These are phyloP conservation scores for Drosophila buzzatii DNA, from an alignment of 2,888 invertebrate species.

Conservation along the genomic window DNA sequence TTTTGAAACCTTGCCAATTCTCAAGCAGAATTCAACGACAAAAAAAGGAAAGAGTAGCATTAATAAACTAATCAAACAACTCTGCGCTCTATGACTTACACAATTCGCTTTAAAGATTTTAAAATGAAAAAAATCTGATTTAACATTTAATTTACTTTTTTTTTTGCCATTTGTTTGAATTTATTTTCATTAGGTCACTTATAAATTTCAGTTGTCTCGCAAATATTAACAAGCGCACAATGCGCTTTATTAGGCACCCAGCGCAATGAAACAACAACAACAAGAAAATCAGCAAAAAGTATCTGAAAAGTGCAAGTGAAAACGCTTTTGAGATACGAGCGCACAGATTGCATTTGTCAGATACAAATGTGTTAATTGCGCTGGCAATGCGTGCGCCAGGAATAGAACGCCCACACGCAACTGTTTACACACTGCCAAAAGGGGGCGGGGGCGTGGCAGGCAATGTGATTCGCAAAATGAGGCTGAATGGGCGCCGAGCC, in stretches of 20 bases:
- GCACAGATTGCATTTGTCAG: conserved; percentile 76
- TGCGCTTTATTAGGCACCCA: conserved; percentile 41
- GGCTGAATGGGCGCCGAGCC: conserved; percentile 49
- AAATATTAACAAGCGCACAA: conserved; percentile 45
- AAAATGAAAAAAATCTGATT: background rate
- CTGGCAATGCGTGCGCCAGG: conserved; percentile 75
- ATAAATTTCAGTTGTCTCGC: conserved; percentile 56
- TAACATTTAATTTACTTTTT: background rate
- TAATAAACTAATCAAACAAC: conserved; percentile 3
- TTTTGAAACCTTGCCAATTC: background rate
- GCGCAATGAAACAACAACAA: background rate
- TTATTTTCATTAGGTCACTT: conserved; percentile 33
- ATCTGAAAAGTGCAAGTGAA: conserved; percentile 44
- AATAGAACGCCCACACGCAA: conserved; percentile 80
- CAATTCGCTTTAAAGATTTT: background rate
- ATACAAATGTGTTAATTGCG: conserved; percentile 80
- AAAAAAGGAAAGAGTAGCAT: background rate
- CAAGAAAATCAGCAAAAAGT: background rate
- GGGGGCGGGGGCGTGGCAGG: background rate
- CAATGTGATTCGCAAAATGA: background rate
- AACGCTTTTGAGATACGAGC: conserved; percentile 57
- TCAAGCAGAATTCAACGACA: background rate
- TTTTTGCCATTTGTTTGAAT: conserved; percentile 19
- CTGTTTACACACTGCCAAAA: conserved; percentile 45
- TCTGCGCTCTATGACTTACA: background rate